Conservation (phyloP, 2,797 vertebrate genomes). For the Myiothlypis coronata region DNA sequence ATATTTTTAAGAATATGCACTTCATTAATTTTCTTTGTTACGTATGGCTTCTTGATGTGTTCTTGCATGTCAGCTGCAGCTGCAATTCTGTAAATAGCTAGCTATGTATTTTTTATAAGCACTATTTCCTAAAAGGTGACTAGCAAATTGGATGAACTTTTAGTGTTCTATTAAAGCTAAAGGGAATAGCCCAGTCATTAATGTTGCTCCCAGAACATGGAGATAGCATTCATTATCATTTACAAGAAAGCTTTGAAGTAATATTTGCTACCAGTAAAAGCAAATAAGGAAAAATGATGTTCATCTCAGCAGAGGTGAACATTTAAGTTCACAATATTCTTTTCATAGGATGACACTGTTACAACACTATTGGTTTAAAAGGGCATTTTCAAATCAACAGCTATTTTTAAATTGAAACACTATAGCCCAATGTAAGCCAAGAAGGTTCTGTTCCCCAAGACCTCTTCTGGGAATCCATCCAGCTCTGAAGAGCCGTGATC, state of each 20-base stretch:
- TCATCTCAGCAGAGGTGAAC: not conserved
- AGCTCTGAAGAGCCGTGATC: constrained; percentile 35
- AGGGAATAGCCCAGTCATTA: not conserved
- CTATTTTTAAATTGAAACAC: not conserved
- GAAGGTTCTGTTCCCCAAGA: not conserved
- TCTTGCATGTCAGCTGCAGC: not conserved
- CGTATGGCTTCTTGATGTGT: not conserved
- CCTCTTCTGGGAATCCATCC: not conserved
- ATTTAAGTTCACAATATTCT: not conserved
- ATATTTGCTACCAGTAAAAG: not conserved
- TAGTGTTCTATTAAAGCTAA: not conserved
- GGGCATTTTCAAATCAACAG: not conserved
- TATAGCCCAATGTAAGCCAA: not conserved
- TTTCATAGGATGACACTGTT: not conserved
- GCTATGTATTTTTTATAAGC: not conserved
- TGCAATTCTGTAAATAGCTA: not conserved
- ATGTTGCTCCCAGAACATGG: not conserved
- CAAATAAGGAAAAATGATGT: not conserved
- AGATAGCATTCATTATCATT: not conserved
- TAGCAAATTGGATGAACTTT: not conserved
- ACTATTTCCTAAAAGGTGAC: not conserved
- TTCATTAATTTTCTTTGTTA: not conserved
- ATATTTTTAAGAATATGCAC: not conserved
- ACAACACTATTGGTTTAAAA: not conserved
- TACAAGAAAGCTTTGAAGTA: not conserved